phyloP scores from a whole-genome alignment of 2,797 vertebrate genomes.

The Sarcophilus harrisii region DNA sequence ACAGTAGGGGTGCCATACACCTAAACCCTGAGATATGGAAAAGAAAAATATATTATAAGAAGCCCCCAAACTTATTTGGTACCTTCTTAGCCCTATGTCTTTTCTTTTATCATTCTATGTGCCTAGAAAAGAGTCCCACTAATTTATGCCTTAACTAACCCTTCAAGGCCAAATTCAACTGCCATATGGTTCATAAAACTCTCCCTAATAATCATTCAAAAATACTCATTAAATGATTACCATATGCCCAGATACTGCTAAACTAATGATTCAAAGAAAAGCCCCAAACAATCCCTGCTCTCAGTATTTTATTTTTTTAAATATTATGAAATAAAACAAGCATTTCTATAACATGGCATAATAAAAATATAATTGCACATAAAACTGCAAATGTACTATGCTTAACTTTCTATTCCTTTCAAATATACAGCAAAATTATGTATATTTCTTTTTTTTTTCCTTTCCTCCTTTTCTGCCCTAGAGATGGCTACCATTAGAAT shows the following conservation, averaged over 20 bases:
- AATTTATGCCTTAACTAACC: neutral
- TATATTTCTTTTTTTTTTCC: neutral
- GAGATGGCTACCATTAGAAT: too few species aligned
- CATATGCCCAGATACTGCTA: neutral
- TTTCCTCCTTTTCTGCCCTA: too few species aligned
- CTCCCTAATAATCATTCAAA: neutral
- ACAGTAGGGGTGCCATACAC: neutral
- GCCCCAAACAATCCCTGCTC: neutral
- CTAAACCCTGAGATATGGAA: neutral
- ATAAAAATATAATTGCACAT: neutral
- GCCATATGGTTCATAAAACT: neutral
- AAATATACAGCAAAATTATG: neutral
- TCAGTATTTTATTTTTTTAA: neutral
- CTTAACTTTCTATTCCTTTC: neutral
- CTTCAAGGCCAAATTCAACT: neutral
- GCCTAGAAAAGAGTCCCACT: neutral
- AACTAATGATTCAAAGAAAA: neutral
- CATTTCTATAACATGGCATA: neutral
- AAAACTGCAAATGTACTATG: neutral
- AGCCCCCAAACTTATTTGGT: neutral
- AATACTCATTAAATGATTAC: constrained; percentile 6
- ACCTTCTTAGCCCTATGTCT: neutral
- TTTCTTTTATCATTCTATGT: neutral
- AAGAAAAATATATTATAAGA: neutral
- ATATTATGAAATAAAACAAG: neutral